phyloP scores from a whole-genome alignment of 2,797 vertebrate species.

The Leptodactylus fallax region DNA sequence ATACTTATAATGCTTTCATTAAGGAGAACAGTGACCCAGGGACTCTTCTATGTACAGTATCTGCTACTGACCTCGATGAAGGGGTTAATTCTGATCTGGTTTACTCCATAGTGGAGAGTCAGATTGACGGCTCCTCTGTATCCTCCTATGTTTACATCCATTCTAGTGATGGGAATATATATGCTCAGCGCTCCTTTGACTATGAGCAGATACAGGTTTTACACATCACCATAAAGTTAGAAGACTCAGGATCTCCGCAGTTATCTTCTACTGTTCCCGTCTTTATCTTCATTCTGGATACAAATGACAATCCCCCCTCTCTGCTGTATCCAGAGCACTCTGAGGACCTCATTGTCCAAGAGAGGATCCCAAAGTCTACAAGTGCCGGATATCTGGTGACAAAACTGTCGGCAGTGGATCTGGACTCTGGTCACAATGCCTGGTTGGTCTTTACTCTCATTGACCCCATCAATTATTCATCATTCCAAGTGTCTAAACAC shows the following conservation, averaged over 20 bases:
- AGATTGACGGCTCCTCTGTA: conserved; percentile 79
- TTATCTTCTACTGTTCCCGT: conserved; percentile 65
- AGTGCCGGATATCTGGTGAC: conserved; percentile 73
- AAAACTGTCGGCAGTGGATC: conserved; percentile 74
- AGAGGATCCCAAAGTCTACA: conserved; percentile 73
- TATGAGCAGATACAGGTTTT: conserved; percentile 82
- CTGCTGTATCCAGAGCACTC: conserved; percentile 68
- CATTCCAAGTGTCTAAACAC: conserved; percentile 73
- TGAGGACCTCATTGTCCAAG: conserved; percentile 63
- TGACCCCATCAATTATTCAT: conserved; percentile 69
- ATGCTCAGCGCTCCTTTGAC: conserved; percentile 82
- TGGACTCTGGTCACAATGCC: conserved; percentile 75
- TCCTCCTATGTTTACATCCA: conserved; percentile 68
- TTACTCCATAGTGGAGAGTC: conserved; percentile 90
- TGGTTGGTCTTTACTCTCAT: conserved; percentile 71
- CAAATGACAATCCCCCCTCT: conserved; percentile 72
- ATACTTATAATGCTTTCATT: conserved; percentile 89
- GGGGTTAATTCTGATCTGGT: conserved; percentile 86
- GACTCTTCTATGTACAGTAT: conserved; percentile 83
- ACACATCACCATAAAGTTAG: conserved; percentile 80
- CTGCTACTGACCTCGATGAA: conserved; percentile 85
- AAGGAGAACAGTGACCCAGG: conserved; percentile 86
- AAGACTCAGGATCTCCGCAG: conserved; percentile 72
- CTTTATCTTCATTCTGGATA: conserved; percentile 72
- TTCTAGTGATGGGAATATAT: conserved; percentile 84